These are phyloP conservation scores for Petrophora chlorosata DNA, from an alignment of 2,888 invertebrate species.

Conservation along the genomic window DNA sequence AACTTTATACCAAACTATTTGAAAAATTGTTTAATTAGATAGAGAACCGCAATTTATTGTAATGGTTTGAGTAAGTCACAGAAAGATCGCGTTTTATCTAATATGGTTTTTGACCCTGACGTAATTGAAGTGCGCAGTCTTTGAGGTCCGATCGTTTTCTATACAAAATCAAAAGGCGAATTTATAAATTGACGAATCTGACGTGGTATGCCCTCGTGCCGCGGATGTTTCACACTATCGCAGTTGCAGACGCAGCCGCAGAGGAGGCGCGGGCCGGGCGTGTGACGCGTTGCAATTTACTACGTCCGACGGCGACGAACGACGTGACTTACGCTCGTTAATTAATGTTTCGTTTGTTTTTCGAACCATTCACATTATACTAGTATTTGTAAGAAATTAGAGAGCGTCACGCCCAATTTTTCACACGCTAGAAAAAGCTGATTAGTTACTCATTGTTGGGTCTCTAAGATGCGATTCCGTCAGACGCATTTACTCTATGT, in stretches of 20 bases:
- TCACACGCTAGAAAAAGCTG: neutral
- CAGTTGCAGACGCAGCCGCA: neutral
- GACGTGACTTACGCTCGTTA: neutral
- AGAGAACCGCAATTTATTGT: no score
- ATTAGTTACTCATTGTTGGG: neutral
- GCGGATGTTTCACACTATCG: constrained; percentile 29
- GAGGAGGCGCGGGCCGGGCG: neutral
- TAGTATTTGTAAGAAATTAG: constrained; percentile 2
- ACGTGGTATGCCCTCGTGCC: constrained; percentile 6
- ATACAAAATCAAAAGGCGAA: constrained; percentile 6
- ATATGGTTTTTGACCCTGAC: no score
- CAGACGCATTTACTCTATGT: no score
- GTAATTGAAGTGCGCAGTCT: neutral
- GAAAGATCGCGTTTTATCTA: no score
- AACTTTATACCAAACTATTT: no score
- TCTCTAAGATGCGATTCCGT: no score
- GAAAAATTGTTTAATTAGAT: no score
- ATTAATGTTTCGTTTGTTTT: constrained; percentile 19
- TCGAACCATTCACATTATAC: constrained; percentile 8
- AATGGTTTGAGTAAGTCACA: no score
- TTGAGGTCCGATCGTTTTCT: neutral
- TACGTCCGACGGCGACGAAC: neutral
- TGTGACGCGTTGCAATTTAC: constrained; percentile 6
- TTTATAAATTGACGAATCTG: neutral
- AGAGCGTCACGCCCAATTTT: neutral